A percentile compares a stretch with the other conserved stretches of the same genome.
These are phyloP conservation scores for Agrochola circellaris DNA, from an alignment of 2,888 invertebrate genomes.

Conservation along the genomic window DNA sequence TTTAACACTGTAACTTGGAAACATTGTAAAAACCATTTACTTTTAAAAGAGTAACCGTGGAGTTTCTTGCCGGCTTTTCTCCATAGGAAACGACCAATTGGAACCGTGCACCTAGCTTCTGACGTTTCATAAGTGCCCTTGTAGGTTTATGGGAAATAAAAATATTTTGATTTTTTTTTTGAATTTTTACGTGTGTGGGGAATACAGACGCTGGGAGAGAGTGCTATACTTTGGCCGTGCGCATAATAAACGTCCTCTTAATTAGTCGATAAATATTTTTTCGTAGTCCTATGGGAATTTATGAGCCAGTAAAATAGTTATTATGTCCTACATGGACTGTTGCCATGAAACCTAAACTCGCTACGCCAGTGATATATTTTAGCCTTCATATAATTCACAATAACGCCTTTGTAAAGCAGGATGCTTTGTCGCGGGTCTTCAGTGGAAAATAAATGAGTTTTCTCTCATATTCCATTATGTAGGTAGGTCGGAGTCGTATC, in stretches of 20 bases:
- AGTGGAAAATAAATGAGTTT: constrained; percentile 68
- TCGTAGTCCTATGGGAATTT: not conserved
- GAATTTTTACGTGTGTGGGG: not conserved
- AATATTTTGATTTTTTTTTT: too few species aligned
- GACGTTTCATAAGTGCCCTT: too few species aligned
- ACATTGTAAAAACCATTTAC: too few species aligned
- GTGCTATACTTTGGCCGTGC: not conserved
- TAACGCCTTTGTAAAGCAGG: constrained; percentile 50
- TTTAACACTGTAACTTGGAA: too few species aligned
- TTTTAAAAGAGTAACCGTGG: too few species aligned
- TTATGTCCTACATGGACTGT: not conserved
- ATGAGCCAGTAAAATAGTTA: not conserved
- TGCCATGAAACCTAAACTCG: constrained; percentile 10
- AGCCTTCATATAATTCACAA: constrained; percentile 31
- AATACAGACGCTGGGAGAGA: not conserved
- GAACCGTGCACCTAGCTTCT: too few species aligned
- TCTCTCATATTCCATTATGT: constrained; percentile 60
- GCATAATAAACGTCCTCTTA: not conserved
- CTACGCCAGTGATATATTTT: constrained; percentile 4
- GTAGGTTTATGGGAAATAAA: too few species aligned
- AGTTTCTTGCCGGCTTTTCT: too few species aligned
- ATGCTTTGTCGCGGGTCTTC: constrained; percentile 57
- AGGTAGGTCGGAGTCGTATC: constrained; percentile 40
- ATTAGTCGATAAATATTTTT: not conserved
- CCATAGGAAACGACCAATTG: too few species aligned